Base-by-base conservation (phyloP, 2,888 invertebrate species). In the Drosophila pseudotalamancana region DNA sequence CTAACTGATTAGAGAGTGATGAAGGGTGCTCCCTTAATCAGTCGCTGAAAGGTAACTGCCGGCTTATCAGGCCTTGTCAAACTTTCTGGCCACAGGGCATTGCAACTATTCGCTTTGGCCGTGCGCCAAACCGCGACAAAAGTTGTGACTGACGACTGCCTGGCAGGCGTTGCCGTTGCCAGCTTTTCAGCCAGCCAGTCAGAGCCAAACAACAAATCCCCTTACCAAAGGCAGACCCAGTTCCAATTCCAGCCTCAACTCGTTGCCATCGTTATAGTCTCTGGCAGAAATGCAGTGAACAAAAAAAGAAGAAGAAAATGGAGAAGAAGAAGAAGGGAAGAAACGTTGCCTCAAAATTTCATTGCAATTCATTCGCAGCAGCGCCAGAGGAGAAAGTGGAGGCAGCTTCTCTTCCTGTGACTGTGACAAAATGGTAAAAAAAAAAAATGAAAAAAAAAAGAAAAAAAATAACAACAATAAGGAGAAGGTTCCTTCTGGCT, bases 61-160 rank as follows among this genome's bases (percentile, higher is more conserved):
- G 31, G 59, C 31, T 11, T 31, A 50, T 27, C 56, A 75, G 51
- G 39, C 50, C 71, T 32, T 27, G 29, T 49, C 31, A 11, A 25
- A n/a, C 12, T 35, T 12, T 34, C 37, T 11, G 18, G 46, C 35
- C 51, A 53, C 45, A 50, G 65, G 70, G 64, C 50, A 64, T 32
- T 35, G 40, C 45, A 72, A 68, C 72, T 60, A 71, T 75, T 60
- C 68, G 76, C 67, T 83, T 87, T 82, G 81, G 81, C 87, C 65
- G 56, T 54, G 50, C 64, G 81, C 81, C 81, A 82, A 81, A 69
- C 87, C 81, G 81, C 87, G 72, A 84, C 87, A 87, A 81, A 87
- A 81, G 87, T 81, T 87, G 65, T 83, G 84, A 83, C 80, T 86
- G 86, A 86, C 76, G 86, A 82, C 74, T 85, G 85, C 64, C 72